Conservation (phyloP, 1,140 invertebrate genomes). For the Batillaria attramentaria region DNA sequence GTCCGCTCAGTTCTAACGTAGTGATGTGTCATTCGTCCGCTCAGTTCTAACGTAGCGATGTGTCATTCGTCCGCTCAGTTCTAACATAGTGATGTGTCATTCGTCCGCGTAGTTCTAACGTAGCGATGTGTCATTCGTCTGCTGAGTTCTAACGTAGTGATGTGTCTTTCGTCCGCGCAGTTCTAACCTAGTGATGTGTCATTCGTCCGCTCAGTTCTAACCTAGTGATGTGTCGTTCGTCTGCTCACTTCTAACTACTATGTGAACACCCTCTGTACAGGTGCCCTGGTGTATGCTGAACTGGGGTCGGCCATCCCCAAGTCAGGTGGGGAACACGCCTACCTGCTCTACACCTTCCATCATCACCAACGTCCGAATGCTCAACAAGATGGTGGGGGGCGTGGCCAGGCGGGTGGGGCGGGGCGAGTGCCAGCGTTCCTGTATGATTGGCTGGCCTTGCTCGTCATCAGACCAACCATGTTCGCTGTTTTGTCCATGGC, state of each 20-base stretch:
- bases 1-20: no score
- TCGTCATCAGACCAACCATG: constrained; percentile 62
- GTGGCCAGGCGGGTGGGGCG: background rate
- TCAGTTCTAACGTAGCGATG: no score
- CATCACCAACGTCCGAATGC: background rate
- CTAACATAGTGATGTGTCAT: no score
- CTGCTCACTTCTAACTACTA: background rate
- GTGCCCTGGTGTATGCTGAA: constrained; percentile 87
- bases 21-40: no score
- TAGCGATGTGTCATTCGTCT: no score
- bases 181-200: background rate
- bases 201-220: background rate
- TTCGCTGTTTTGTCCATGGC: constrained; percentile 61
- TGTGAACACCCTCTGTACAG: constrained; percentile 74
- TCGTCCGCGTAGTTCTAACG: no score
- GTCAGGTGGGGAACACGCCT: constrained; percentile 65
- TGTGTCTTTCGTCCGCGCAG: background rate
- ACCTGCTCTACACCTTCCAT: constrained; percentile 62
- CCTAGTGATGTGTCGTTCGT: background rate
- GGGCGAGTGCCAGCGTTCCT: constrained; percentile 63
- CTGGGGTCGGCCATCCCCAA: constrained; percentile 77
- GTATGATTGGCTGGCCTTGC: constrained; percentile 62
- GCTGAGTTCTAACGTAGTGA: background rate
- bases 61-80: no score
- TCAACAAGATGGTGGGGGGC: background rate